Evolutionary conservation across 2,888 invertebrate species (phyloP).

Genomic region (Cabera pusaria): DNA sequence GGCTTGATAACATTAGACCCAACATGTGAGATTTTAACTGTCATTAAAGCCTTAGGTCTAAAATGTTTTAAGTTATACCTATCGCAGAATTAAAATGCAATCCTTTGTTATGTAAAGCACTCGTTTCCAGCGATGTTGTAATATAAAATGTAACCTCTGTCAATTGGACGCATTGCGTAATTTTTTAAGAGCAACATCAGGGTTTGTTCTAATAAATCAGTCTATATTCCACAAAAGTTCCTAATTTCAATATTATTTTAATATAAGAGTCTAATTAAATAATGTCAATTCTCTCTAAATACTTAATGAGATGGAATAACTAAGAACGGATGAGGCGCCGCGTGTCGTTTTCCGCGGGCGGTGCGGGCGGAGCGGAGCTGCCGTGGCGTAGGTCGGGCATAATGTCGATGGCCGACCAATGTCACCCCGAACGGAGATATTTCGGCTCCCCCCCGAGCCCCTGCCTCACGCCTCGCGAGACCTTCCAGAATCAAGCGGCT

Average conservation of each 20-base stretch:
- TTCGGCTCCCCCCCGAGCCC: slow-evolving; percentile 48
- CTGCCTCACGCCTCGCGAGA: slow-evolving; percentile 30
- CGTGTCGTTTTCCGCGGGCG: slow-evolving; percentile 47
- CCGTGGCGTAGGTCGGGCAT: slow-evolving; percentile 75
- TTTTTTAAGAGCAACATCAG: slow-evolving; percentile 43
- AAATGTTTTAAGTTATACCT: too few relatives aligned
- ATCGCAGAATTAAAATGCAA: too few relatives aligned
- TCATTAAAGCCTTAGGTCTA: too few relatives aligned
- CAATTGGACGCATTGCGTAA: slow-evolving; percentile 53
- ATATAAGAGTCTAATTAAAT: too few relatives aligned
- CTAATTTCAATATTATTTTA: too few relatives aligned
- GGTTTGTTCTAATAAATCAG: too few relatives aligned
- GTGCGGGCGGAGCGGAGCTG: slow-evolving; percentile 45
- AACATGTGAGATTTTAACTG: too few relatives aligned
- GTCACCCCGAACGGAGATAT: slow-evolving; percentile 73
- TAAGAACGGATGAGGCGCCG: slow-evolving; percentile 51
- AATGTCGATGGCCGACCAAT: slow-evolving; percentile 76
- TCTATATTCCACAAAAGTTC: too few relatives aligned
- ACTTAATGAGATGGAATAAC: slow-evolving; percentile 29
- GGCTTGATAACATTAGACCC: not conserved
- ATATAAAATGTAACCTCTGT: too few relatives aligned
- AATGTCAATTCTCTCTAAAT: too few relatives aligned
- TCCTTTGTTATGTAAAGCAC: too few relatives aligned
- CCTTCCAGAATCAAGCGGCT: slow-evolving; percentile 41
- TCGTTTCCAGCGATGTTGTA: too few relatives aligned